Conservation (phyloP, 1,140 invertebrate genomes). For the Neodiprion lecontei region DNA sequence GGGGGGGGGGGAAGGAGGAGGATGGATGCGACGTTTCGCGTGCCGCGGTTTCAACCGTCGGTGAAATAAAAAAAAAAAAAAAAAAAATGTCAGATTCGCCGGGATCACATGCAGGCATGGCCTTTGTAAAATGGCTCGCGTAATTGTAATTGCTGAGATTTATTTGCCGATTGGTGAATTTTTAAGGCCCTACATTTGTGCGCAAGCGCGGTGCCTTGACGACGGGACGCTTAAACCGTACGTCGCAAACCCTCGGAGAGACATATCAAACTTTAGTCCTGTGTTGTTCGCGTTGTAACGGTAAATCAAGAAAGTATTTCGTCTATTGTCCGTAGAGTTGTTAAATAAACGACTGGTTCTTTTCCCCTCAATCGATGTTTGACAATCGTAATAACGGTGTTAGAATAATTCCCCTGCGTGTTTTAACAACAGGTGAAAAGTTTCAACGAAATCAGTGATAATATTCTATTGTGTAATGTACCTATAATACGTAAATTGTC, state of each 20-base stretch:
- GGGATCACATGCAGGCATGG: neutral
- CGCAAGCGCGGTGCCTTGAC: conserved; percentile 58
- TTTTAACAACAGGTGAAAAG: neutral
- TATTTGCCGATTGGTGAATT: neutral
- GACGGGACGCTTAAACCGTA: conserved; percentile 43
- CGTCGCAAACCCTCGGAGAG: conserved; percentile 31
- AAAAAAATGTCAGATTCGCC: neutral
- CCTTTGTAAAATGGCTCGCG: neutral
- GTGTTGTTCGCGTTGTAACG: conserved; percentile 26
- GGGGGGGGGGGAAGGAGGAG: neutral
- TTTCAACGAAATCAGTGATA: conserved; percentile 2
- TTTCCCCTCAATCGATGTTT: too few relatives aligned
- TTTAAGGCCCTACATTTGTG: conserved; percentile 13
- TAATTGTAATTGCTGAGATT: neutral
- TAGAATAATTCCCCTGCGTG: neutral
- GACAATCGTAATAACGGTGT: too few relatives aligned
- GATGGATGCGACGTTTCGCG: neutral
- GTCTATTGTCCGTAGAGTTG: too few relatives aligned
- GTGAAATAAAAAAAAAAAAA: neutral
- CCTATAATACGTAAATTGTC: too few relatives aligned
- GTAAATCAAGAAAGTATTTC: neutral
- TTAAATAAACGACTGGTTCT: too few relatives aligned
- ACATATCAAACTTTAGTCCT: conserved; percentile 43
- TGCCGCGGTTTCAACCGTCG: neutral
- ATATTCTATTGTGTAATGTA: neutral